These are phyloP conservation scores for Lamprologus tigripictilis DNA, from an alignment of 2,113 vertebrate species.

Conservation along the genomic window DNA sequence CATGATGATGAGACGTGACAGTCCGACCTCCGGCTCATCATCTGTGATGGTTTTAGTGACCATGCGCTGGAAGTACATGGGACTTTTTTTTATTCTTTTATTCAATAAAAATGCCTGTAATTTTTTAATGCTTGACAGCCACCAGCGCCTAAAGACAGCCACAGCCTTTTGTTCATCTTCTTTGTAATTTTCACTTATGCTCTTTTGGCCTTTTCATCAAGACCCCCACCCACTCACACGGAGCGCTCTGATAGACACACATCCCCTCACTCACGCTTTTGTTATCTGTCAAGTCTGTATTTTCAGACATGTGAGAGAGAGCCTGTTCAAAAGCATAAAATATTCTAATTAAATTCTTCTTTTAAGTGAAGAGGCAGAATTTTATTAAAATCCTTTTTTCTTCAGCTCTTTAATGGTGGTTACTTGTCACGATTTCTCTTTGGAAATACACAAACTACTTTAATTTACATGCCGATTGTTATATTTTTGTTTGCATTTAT, in stretches of 20 bases:
- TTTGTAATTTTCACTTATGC: not conserved
- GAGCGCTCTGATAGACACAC: not conserved
- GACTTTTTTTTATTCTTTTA: not conserved
- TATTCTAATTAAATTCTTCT: not conserved
- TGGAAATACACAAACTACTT: not conserved
- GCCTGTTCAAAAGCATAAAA: not conserved
- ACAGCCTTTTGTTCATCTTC: not conserved
- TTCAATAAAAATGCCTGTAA: not conserved
- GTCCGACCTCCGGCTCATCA: not conserved
- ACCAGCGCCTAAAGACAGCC: not conserved
- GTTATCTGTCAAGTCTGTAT: not conserved
- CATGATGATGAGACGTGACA: not conserved
- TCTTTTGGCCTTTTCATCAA: not conserved
- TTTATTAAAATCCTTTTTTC: not conserved
- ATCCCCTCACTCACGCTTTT: not conserved
- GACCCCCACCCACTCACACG: not conserved
- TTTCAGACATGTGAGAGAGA: not conserved
- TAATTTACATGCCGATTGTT: not conserved
- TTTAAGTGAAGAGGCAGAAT: not conserved
- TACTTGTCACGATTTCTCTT: not conserved
- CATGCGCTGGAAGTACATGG: not conserved
- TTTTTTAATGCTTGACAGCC: not conserved
- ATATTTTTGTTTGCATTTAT: not conserved
- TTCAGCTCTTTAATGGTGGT: not conserved
- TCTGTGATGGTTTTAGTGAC: not conserved